These are phyloP conservation scores for Ochotona curzoniae DNA, from an alignment of 2,113 vertebrate species.

Conservation along the genomic window DNA sequence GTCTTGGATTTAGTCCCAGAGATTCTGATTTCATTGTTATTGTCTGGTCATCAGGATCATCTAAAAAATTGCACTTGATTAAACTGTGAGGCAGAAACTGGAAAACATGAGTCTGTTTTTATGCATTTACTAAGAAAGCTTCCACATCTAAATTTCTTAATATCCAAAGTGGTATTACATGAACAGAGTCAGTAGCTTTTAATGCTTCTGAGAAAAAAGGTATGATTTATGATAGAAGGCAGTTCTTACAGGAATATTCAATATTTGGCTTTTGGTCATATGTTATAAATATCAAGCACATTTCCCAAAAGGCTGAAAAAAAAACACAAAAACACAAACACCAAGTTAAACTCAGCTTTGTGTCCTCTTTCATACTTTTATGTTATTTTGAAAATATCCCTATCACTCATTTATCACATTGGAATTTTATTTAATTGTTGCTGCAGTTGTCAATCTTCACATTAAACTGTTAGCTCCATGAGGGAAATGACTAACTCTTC, in stretches of 20 bases:
- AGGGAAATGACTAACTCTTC: neutral
- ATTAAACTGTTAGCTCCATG: neutral
- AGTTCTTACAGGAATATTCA: neutral
- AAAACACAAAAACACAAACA: neutral
- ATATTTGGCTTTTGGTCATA: neutral
- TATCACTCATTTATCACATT: neutral
- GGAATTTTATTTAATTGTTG: neutral
- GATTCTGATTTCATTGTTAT: slow-evolving; percentile 11
- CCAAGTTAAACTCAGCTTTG: neutral
- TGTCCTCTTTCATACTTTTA: neutral
- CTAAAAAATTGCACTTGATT: neutral
- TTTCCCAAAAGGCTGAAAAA: neutral
- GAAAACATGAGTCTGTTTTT: neutral
- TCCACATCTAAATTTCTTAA: neutral
- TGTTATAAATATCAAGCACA: neutral
- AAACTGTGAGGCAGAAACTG: neutral
- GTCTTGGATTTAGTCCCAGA: neutral
- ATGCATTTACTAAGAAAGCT: neutral
- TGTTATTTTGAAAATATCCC: neutral
- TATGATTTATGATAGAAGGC: slow-evolving; percentile 9
- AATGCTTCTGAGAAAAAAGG: slow-evolving; percentile 7
- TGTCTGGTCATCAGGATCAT: neutral
- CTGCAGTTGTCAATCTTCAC: neutral
- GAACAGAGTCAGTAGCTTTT: neutral
- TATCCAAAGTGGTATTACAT: neutral